Base-by-base conservation (phyloP, 2,113 vertebrate species). In the Mixornis gularis region DNA sequence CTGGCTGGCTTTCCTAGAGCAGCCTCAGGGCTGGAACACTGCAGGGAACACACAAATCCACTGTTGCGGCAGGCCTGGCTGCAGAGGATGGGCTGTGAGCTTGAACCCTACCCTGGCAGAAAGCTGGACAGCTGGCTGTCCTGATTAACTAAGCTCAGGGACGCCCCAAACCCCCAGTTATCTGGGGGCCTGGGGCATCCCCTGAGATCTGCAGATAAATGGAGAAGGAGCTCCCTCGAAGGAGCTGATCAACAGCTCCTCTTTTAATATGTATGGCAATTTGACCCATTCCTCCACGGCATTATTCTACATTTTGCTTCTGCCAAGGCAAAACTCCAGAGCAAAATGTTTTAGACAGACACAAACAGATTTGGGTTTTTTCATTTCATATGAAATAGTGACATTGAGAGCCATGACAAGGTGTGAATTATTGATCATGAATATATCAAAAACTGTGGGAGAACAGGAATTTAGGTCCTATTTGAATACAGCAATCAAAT, bases 51-150 rank as follows among this genome's bases (percentile, higher is more conserved):
- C 72, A 62, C 92, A 85, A 87, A 94, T 76, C 49, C 7, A 10
- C 43, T 27, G 63, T 60, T 59, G 77, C 7, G 3, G 76, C 19
- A 8, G 25, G 64, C 49, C 81, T 27, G 90, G 66, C 64, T 59
- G 82, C 59, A 17, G n/a, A 60, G 88, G 64, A 34, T 5, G 46
- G 82, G 71, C 64, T 59, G 52, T 26, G 92, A 64, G 80, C 94
- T 88, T 90, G 92, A 93, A 90, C 90, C 95, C 77, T 46, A 49
- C 59, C n/a, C 79, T 1, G 0, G 46, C 1, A 4, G 36, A 73
- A 49, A 86, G 85, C 86, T 59, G 94, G 94, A 95, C 92, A 96
- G 89, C 95, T 95, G 95, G 95, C 89, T 79, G 41, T 91, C 92
- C 91, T 93, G 86, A 95, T 96, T 96, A 95, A 95, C 94, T 80